Evolutionary conservation across 2,888 invertebrate genomes (phyloP).

Genomic region (Embidobia sp.): DNA sequence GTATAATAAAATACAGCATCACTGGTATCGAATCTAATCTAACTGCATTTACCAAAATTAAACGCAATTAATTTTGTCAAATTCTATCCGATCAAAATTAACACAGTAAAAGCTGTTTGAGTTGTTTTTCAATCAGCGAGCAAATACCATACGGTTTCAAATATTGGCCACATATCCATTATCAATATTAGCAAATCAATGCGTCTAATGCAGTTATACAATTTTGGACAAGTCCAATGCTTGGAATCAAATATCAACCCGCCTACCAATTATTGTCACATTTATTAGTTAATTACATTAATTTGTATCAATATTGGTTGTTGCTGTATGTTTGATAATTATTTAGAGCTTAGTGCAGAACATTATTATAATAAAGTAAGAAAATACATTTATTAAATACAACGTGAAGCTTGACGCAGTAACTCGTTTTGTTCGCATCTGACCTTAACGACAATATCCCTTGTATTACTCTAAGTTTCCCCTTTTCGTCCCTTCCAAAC

Average conservation of each 20-base stretch:
- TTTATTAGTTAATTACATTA: conserved; percentile 33
- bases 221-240: conserved; percentile 32
- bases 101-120: conserved; percentile 45
- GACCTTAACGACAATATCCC: conserved; percentile 37
- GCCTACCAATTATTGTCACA: conserved; percentile 23
- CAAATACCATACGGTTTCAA: conserved; percentile 41
- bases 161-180: conserved; percentile 31
- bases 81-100: conserved; percentile 45
- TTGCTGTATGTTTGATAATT: conserved; percentile 3
- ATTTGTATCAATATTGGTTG: conserved; percentile 12
- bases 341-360: too few relatives aligned
- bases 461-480: conserved; percentile 31
- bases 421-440: conserved; percentile 36
- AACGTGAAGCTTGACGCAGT: conserved; percentile 3
- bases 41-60: conserved; percentile 30
- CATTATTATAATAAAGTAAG: too few relatives aligned
- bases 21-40: conserved; percentile 8
- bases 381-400: conserved; percentile 5
- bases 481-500: conserved; percentile 40
- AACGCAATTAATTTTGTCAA: conserved; percentile 27
- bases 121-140: conserved; percentile 45
- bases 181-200: conserved; percentile 42
- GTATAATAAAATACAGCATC: conserved; percentile 7
- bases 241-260: conserved; percentile 6
- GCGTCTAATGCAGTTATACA: conserved; percentile 26